Conservation (phyloP, 2,797 vertebrate genomes). For the Microctenopoma lineatum region DNA sequence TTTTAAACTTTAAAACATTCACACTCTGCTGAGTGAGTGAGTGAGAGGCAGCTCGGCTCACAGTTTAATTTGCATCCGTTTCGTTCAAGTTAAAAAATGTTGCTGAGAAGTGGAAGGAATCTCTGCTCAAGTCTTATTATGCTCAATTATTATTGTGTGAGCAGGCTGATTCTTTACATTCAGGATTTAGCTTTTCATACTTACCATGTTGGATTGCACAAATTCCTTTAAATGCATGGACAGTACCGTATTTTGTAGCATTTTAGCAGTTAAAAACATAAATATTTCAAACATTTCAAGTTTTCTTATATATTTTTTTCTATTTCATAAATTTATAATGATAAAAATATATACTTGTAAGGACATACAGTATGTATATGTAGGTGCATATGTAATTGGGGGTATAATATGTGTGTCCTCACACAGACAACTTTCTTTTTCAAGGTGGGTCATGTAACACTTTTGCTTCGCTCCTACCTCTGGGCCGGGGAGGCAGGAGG, state of each 20-base stretch:
- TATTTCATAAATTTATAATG: constrained; percentile 50
- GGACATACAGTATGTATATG: constrained; percentile 28
- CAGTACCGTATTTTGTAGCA: constrained; percentile 19
- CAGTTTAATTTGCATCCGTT: constrained; percentile 51
- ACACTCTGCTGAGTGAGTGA: constrained; percentile 61
- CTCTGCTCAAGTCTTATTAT: no score
- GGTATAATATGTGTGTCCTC: constrained; percentile 54
- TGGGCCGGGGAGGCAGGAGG: constrained; percentile 65
- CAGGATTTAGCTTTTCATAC: constrained; percentile 26
- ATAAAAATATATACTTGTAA: constrained; percentile 48
- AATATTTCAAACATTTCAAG: constrained; percentile 24
- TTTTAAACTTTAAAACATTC: constrained; percentile 56
- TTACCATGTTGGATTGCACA: constrained; percentile 27
- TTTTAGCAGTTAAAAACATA: constrained; percentile 28
- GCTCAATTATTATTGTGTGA: constrained; percentile 55
- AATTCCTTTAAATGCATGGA: constrained; percentile 25
- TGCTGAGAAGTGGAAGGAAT: constrained; percentile 34
- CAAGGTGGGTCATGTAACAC: constrained; percentile 72
- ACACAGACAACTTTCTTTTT: constrained; percentile 63
- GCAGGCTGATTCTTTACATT: constrained; percentile 32
- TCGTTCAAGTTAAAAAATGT: constrained; percentile 61
- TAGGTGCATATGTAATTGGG: constrained; percentile 58
- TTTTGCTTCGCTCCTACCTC: constrained; percentile 68
- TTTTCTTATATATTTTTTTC: constrained; percentile 31
- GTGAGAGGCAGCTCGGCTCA: constrained; percentile 44